Percentiles rank a stretch among this genome's conserved stretches.
Evolutionary conservation across 2,797 vertebrate species (phyloP).

Genomic region (Sitta carolinensis): DNA sequence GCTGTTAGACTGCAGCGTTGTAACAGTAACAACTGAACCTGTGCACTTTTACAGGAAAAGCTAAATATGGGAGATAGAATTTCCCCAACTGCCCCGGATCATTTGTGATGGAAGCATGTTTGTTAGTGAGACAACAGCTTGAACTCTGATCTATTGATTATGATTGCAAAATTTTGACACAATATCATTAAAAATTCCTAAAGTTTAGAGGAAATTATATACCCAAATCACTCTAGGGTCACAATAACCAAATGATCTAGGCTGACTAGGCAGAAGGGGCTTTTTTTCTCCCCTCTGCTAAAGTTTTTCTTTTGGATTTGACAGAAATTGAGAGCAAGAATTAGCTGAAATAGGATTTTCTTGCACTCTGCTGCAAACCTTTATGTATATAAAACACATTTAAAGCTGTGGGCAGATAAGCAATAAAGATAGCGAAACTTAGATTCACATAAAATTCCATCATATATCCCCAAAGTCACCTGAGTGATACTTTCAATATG

Average conservation of each 20-base stretch:
- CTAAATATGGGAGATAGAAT: background rate
- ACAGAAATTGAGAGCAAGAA: background rate
- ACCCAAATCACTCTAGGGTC: background rate
- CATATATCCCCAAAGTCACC: background rate
- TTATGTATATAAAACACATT: background rate
- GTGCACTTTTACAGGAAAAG: background rate
- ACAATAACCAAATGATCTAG: background rate
- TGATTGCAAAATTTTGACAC: background rate
- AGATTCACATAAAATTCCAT: background rate
- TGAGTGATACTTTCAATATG: background rate
- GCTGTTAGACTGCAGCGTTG: background rate
- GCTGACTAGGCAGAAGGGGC: fast-evolving
- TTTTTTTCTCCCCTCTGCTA: background rate
- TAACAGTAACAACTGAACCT: background rate
- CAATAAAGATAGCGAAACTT: background rate
- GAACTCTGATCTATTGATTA: background rate
- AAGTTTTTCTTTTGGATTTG: background rate
- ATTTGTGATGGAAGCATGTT: background rate
- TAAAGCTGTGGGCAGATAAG: background rate
- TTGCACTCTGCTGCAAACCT: background rate
- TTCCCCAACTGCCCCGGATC: background rate
- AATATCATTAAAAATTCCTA: background rate
- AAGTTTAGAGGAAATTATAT: background rate
- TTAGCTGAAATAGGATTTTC: background rate
- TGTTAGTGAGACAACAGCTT: background rate